phyloP scores from a whole-genome alignment of 2,888 invertebrate genomes.

The Rhodophaea formosa region DNA sequence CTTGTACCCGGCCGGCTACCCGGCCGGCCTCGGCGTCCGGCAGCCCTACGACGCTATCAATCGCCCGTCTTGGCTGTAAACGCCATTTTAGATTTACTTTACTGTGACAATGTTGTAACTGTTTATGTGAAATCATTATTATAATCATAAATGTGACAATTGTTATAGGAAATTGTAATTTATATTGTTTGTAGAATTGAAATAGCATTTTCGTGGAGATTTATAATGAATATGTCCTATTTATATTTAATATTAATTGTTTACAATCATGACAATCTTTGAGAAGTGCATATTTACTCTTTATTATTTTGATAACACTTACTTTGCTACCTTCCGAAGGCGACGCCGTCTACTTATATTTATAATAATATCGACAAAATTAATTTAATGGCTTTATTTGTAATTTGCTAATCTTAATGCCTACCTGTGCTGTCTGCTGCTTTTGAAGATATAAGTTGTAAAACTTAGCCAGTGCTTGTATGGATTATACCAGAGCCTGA shows the following conservation, averaged over 20 bases:
- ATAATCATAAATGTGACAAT: conserved; percentile 57
- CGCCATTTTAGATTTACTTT: conserved; percentile 20
- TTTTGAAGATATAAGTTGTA: not conserved
- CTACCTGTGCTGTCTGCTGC: not conserved
- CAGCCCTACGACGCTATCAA: conserved; percentile 88
- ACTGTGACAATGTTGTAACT: too few relatives aligned
- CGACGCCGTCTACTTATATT: not conserved
- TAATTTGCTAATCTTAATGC: not conserved
- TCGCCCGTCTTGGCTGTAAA: conserved; percentile 85
- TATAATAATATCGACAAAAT: not conserved
- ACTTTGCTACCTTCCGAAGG: not conserved
- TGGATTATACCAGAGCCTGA: not conserved
- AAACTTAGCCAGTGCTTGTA: not conserved
- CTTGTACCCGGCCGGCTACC: conserved; percentile 85
- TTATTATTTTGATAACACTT: conserved; percentile 5
- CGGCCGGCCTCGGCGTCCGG: conserved; percentile 82
- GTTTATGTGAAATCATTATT: conserved; percentile 32
- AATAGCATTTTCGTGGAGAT: conserved; percentile 54
- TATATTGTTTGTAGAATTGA: conserved; percentile 63
- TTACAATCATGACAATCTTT: conserved; percentile 46
- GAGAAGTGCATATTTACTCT: conserved; percentile 28
- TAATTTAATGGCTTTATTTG: not conserved
- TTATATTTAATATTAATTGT: conserved; percentile 42
- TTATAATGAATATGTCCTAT: conserved; percentile 47
- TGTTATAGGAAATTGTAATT: conserved; percentile 65